Evolutionary conservation across 2,888 invertebrate genomes (phyloP).

Genomic region (Sinopyrophorus schimmeli): DNA sequence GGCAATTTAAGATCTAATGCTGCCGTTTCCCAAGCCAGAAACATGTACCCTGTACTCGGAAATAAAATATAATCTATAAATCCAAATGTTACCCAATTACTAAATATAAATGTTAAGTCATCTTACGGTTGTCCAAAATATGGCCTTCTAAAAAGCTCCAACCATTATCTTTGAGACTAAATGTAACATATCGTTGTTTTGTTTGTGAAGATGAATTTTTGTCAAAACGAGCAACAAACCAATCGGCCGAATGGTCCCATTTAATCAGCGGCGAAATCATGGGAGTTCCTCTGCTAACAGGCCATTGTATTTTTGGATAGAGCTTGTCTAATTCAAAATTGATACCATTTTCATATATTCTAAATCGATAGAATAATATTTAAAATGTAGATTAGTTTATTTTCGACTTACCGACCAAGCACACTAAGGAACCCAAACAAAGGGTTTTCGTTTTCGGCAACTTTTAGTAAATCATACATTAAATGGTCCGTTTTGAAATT

Average conservation of each 20-base stretch:
- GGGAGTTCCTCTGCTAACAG: not conserved
- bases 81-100: too few relatives aligned
- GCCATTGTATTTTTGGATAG: not conserved
- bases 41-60: slow-evolving; percentile 66
- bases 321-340: not conserved
- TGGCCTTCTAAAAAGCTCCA: slow-evolving; percentile 78
- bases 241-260: slow-evolving; percentile 84
- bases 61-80: too few relatives aligned
- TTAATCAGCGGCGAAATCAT: slow-evolving; percentile 44
- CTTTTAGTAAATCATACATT: too few relatives aligned
- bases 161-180: slow-evolving; percentile 67
- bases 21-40: slow-evolving; percentile 60
- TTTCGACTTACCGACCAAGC: too few relatives aligned
- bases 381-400: too few relatives aligned
- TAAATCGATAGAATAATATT: too few relatives aligned
- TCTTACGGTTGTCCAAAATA: slow-evolving; percentile 81
- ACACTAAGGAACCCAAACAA: too few relatives aligned
- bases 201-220: too few relatives aligned
- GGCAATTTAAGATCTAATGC: slow-evolving; percentile 51
- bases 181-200: slow-evolving; percentile 65
- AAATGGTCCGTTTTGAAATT: too few relatives aligned
- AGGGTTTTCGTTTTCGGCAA: too few relatives aligned
- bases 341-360: slow-evolving; percentile 43
- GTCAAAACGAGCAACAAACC: slow-evolving; percentile 73
- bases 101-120: too few relatives aligned